Evolutionary conservation across 2,797 vertebrate species (phyloP), one percentile per base, ranked within the genome.

Genomic region (Pseudochromis fuscus): DNA sequence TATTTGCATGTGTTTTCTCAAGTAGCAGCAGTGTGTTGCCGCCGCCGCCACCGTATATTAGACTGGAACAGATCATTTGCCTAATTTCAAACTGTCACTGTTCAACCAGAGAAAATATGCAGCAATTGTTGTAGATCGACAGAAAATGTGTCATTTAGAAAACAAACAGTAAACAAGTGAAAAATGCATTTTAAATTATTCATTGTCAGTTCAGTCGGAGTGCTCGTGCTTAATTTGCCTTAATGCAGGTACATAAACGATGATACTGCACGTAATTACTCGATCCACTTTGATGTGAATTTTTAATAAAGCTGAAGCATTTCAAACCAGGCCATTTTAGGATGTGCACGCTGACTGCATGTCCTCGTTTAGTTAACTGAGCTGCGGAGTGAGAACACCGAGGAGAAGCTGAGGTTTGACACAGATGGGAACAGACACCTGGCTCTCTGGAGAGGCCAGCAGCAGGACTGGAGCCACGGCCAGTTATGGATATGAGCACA

Each of bases 351-450:
- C 58, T 27, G 65, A 44, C 46, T 59, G 57, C 64, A 44, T 48
- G 55, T 79, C 55, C 55, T 72, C 13, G 25, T 75, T 73, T 57
- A 71, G 62, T 65, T 71, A 67, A 59, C 57, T 25, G 60, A 74
- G 63, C 65, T 67, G 48, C 66, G 49, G 72, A 62, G 50, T 53
- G 62, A 72, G 77, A 51, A 44, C 48, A 62, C 51, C 5, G 37
- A 74, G 73, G 63, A 72, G 60, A 86, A 52, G 66, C 75, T 70
- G 62, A 70, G 21, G 75, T 82, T 81, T 89, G 87, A 86, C 65
- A 35, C 78, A 70, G 74, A 90, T 85, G 82, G 78, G 59, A 89
- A 69, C 62, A 72, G 89, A 90, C 88, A 88, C 86, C 81, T 87
- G 89, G 86, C 75, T 86, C 79, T 83, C 78, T 33, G 49, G 51